Conservation (phyloP, 2,113 vertebrate species). For the Dicentrarchus labrax region DNA sequence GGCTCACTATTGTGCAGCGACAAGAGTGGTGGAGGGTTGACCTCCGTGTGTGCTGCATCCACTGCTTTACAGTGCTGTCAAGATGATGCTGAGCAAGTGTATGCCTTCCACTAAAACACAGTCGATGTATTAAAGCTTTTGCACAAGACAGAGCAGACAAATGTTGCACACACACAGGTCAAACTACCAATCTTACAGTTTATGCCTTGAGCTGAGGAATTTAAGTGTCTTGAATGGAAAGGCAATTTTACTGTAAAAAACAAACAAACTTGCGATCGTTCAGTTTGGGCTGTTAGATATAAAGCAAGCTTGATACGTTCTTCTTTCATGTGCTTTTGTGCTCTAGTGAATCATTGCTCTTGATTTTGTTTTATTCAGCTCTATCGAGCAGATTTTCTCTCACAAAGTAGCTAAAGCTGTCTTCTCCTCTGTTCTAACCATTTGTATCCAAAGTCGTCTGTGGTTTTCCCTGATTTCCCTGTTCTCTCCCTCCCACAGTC, state of each 20-base stretch:
- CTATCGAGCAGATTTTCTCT: constrained; percentile 5
- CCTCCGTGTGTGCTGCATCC: constrained; percentile 26
- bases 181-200: constrained; percentile 30
- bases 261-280: background rate
- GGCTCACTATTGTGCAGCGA: constrained; percentile 9
- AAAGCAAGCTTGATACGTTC: constrained; percentile 18
- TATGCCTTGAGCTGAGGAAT: constrained; percentile 23
- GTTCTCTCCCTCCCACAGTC: constrained; percentile 8
- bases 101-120: constrained; percentile 13
- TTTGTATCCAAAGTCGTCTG: constrained; percentile 41
- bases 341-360: constrained; percentile 39
- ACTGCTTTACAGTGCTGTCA: constrained; percentile 22
- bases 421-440: constrained; percentile 16
- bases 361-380: constrained; percentile 36
- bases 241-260: constrained; percentile 37
- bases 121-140: constrained; percentile 16
- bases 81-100: constrained; percentile 48
- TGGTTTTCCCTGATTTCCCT: constrained; percentile 51
- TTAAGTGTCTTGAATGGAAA: constrained; percentile 26
- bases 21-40: background rate
- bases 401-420: background rate
- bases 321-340: constrained; percentile 24
- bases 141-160: constrained; percentile 41
- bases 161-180: constrained; percentile 44
- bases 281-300: constrained; percentile 28